These are phyloP conservation scores for Anorthoa munda DNA, from an alignment of 2,888 invertebrate species.

Conservation along the genomic window DNA sequence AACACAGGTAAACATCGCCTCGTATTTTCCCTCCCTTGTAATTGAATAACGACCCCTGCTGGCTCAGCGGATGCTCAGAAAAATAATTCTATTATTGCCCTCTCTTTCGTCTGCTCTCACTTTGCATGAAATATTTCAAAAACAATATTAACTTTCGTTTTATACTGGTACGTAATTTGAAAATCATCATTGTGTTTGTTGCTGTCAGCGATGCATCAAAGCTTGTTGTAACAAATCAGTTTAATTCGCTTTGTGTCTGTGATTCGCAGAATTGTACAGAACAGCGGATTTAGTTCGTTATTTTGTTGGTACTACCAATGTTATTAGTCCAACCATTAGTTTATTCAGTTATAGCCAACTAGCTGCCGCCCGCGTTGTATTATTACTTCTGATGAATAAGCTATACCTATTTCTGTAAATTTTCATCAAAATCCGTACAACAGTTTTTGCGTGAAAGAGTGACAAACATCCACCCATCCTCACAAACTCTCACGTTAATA, in stretches of 20 bases:
- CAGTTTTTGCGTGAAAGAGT: too few species aligned
- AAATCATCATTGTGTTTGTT: slow-evolving; percentile 26
- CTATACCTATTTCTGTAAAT: too few species aligned
- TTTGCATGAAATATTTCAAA: slow-evolving; percentile 77
- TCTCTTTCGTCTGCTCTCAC: slow-evolving; percentile 71
- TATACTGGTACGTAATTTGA: slow-evolving; percentile 22
- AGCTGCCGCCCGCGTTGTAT: too few species aligned
- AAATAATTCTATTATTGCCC: slow-evolving; percentile 85
- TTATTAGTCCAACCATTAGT: slow-evolving; percentile 17
- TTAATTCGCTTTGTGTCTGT: slow-evolving; percentile 28
- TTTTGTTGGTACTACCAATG: slow-evolving; percentile 26
- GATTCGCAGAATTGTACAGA: slow-evolving; percentile 12
- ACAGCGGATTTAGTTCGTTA: slow-evolving; percentile 27
- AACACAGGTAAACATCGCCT: slow-evolving; percentile 83
- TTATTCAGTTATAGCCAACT: background rate
- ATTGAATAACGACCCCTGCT: slow-evolving; percentile 86
- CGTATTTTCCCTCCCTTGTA: slow-evolving; percentile 82
- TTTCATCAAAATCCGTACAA: too few species aligned
- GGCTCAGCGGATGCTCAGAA: slow-evolving; percentile 82
- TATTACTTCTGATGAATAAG: too few species aligned
- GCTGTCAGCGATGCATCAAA: slow-evolving; percentile 40
- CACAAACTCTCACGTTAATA: too few species aligned
- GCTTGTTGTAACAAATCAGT: slow-evolving; percentile 43
- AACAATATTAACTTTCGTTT: slow-evolving; percentile 61
- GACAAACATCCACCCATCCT: too few species aligned